Base-by-base conservation (phyloP, 2,888 invertebrate species). In the Sisyra nigra region DNA sequence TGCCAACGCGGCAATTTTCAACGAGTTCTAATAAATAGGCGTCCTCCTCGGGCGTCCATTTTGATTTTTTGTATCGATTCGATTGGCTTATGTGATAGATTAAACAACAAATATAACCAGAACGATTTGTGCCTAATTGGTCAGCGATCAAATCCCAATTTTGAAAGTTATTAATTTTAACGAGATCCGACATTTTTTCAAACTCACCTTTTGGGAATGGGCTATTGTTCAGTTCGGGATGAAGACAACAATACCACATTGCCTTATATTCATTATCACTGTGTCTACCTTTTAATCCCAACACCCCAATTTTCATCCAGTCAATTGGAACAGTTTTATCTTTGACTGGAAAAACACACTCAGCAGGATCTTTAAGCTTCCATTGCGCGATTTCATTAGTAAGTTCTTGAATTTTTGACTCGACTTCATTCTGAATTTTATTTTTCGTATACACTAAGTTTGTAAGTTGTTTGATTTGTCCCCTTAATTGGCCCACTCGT, bases 41-140 rank as follows among this genome's bases (percentile, higher is more conserved):
- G 51, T 86, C 80, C 56, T 92, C 89, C 37, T 72, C 69, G 9
- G 60, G 54, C 0, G 72, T 67, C 80, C 88, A 89, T 48, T 68
- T 71, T 1, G 57, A 58, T 1, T 60, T 52, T 45, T 49, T 51
- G 44, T 47, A 51, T 48, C 45, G 53, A 34, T 48, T 49, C 44
- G 47, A 53, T 51, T 69, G 60, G 32, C 68, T 68, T 2, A 71
- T 71, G 38, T 73, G 68, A 52, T 69, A 78, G 51, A 79, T 74
- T 3, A 78, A 67, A 56, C 79, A 80, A 51, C 80, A 78, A 50
- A 80, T 76, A 53, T 79, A 82, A 1, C 72, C 75, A 1, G 78
- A 72, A 40, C 85, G 67, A 5, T 66, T 63, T 2, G 70, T 72
- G 1, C 62, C 58, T 10, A 85, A 55, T 49, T 66, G 55, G 9